phyloP scores from a whole-genome alignment of 2,113 vertebrate species.

The Atlantisia rogersi region DNA sequence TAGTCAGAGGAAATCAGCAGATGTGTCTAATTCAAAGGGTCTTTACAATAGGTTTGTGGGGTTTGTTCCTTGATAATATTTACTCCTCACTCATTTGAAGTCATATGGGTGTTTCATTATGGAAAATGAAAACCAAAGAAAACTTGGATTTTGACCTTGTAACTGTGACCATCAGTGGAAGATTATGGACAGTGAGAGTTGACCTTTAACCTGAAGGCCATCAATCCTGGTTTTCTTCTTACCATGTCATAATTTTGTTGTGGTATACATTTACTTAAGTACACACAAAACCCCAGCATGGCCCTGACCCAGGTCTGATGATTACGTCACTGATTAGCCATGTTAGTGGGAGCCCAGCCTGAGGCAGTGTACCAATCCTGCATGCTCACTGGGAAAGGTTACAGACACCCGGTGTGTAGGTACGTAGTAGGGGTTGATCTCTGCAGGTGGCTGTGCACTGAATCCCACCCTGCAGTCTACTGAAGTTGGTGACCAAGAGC shows the following conservation, averaged over 20 bases:
- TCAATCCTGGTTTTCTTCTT: neutral
- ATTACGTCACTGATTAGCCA: neutral
- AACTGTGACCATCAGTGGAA: neutral
- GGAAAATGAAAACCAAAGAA: neutral
- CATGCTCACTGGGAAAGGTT: neutral
- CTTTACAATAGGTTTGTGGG: neutral
- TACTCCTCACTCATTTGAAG: neutral
- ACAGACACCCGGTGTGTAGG: accelerated
- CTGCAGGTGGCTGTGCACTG: neutral
- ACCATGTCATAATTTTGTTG: neutral
- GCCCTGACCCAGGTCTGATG: neutral
- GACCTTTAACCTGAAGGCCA: neutral
- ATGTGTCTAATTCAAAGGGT: neutral
- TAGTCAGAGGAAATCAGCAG: neutral
- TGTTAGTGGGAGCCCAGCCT: accelerated
- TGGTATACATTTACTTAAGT: neutral
- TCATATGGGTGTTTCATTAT: neutral
- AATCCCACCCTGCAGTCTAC: neutral
- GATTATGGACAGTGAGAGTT: neutral
- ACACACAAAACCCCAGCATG: neutral
- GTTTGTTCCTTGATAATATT: neutral
- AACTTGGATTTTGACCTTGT: neutral
- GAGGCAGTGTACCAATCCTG: neutral
- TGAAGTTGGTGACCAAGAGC: neutral
- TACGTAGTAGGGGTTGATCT: neutral